Evolutionary conservation across 2,888 invertebrate genomes (phyloP).

Genomic region (Cerceris rybyensis): DNA sequence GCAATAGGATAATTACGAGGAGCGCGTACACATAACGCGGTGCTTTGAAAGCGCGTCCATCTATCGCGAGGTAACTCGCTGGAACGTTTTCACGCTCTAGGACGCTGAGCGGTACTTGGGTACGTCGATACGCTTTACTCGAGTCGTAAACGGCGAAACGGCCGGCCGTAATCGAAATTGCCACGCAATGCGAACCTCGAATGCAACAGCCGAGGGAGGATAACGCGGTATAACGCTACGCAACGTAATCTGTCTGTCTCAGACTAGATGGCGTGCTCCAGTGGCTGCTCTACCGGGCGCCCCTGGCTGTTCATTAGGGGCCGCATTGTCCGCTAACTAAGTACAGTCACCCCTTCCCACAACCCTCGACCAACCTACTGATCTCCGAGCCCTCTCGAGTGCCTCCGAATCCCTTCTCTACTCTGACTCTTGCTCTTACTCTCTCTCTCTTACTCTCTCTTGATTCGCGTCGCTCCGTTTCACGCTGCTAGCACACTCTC

Average conservation of each 20-base stretch:
- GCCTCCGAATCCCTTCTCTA: constrained; percentile 57
- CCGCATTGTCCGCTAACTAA: constrained; percentile 82
- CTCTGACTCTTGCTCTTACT: constrained; percentile 40
- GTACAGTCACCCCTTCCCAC: constrained; percentile 75
- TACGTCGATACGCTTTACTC: constrained; percentile 53
- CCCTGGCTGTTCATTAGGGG: constrained; percentile 82
- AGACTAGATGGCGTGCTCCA: constrained; percentile 75
- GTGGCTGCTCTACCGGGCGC: constrained; percentile 76
- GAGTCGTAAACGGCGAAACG: constrained; percentile 57
- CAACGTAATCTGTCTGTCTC: constrained; percentile 79
- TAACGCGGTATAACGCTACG: constrained; percentile 70
- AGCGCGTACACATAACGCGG: not conserved
- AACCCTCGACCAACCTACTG: constrained; percentile 62
- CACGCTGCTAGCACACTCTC: constrained; percentile 38
- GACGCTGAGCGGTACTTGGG: constrained; percentile 36
- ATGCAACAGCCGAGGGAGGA: constrained; percentile 60
- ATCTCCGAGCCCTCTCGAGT: constrained; percentile 56
- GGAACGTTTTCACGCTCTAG: constrained; percentile 30
- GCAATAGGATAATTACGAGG: constrained; percentile 1
- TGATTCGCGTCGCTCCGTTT: constrained; percentile 22
- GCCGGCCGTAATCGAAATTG: constrained; percentile 58
- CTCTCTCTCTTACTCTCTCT: too few relatives aligned
- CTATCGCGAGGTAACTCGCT: not conserved
- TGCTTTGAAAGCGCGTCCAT: not conserved
- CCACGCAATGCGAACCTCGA: constrained; percentile 62